A percentile compares a stretch with the other conserved stretches of the same genome.
Evolutionary conservation across 2,888 invertebrate species (phyloP).

Genomic region (Cheilosia grossa): DNA sequence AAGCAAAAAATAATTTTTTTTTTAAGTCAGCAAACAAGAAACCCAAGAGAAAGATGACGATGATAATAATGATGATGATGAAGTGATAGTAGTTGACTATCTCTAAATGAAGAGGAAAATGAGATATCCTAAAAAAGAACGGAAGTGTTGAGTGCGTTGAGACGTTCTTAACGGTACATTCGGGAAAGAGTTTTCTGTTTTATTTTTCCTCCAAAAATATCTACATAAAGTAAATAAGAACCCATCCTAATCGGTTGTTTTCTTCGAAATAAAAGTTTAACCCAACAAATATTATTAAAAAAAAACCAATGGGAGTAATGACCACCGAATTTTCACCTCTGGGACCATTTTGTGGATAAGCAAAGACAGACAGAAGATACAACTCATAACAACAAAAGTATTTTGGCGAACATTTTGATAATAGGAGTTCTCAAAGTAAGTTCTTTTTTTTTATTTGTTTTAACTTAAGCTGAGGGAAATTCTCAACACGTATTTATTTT

Average conservation of each 20-base stretch:
- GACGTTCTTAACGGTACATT: slow-evolving; percentile 67
- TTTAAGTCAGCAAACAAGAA: slow-evolving; percentile 34
- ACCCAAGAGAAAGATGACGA: slow-evolving; percentile 43
- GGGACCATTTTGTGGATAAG: slow-evolving; percentile 74
- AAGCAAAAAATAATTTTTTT: no score
- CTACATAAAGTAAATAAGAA: slow-evolving; percentile 16
- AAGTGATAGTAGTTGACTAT: slow-evolving; percentile 73
- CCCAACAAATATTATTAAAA: slow-evolving; percentile 3
- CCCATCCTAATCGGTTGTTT: slow-evolving; percentile 15
- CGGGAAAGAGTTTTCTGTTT: slow-evolving; percentile 37
- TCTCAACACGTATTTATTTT: not conserved
- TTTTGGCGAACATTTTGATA: slow-evolving; percentile 14
- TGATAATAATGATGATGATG: slow-evolving; percentile 59
- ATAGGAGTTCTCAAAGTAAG: slow-evolving; percentile 44
- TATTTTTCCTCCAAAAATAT: slow-evolving; percentile 18
- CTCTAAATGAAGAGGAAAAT: slow-evolving; percentile 72
- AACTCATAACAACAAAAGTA: slow-evolving; percentile 59
- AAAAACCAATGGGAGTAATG: slow-evolving; percentile 63
- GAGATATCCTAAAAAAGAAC: slow-evolving; percentile 69
- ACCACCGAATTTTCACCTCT: slow-evolving; percentile 74
- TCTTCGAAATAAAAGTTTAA: slow-evolving; percentile 5
- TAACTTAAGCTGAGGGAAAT: not conserved
- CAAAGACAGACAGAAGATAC: slow-evolving; percentile 34
- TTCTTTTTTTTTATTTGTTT: slow-evolving; percentile 2
- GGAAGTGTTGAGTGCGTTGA: slow-evolving; percentile 71